phyloP scores from a whole-genome alignment of 2,113 vertebrate species.

The Sula dactylatra region DNA sequence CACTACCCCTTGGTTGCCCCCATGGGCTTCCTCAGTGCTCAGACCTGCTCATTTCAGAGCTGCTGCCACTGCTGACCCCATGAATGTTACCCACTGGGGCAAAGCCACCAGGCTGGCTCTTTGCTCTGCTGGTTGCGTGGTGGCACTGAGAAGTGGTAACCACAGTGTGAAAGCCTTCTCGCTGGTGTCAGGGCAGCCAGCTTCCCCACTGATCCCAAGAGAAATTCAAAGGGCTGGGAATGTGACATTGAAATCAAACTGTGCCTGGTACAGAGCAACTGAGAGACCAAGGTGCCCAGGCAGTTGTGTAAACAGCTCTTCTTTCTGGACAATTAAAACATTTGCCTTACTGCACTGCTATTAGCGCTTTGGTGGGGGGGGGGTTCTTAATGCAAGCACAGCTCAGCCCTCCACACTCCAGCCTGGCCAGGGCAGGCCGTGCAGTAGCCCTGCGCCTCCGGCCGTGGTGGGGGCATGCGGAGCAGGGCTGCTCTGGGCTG shows the following conservation, averaged over 20 bases:
- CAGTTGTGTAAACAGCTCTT: background rate
- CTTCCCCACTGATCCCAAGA: background rate
- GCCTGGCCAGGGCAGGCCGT: rapidly evolving
- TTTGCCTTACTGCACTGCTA: slow-evolving; percentile 48
- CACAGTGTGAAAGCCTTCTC: rapidly evolving
- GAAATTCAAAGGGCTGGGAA: background rate
- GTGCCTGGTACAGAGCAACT: background rate
- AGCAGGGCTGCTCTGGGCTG: background rate
- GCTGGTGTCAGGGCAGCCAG: rapidly evolving
- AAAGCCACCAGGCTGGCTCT: background rate
- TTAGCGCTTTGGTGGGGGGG: background rate
- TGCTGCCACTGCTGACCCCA: background rate
- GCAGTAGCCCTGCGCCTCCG: background rate
- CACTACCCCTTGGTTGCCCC: background rate
- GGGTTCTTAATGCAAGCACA: background rate
- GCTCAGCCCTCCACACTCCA: background rate
- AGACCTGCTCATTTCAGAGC: background rate
- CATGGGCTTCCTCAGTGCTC: background rate
- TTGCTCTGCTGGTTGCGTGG: background rate
- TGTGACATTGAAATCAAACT: background rate
- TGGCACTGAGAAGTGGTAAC: background rate
- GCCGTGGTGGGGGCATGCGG: rapidly evolving
- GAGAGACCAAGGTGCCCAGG: background rate
- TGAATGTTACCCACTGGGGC: background rate
- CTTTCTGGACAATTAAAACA: background rate